phyloP scores from a whole-genome alignment of 2,113 vertebrate species.

The Amblyornis subalaris region DNA sequence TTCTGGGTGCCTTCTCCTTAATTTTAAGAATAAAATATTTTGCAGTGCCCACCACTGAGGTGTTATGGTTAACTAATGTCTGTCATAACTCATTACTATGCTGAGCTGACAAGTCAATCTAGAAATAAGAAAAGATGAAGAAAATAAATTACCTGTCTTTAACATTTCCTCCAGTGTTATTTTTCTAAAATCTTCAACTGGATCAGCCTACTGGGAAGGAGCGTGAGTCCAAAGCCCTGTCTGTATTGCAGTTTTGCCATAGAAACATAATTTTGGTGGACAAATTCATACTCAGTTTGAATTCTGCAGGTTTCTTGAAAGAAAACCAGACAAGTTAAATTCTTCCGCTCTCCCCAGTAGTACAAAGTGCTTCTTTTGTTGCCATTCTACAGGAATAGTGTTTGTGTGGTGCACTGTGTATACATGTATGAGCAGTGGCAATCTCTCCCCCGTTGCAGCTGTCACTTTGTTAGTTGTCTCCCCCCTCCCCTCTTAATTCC shows the following conservation, averaged over 20 bases:
- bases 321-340: neutral
- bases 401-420: neutral
- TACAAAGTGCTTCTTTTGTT: neutral
- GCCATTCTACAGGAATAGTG: fast-evolving
- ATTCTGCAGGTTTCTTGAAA: neutral
- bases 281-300: neutral
- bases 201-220: neutral
- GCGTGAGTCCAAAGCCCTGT: fast-evolving
- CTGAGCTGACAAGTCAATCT: neutral
- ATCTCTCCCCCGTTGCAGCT: neutral
- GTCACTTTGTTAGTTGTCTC: neutral
- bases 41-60: neutral
- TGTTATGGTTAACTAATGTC: neutral
- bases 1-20: neutral
- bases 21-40: neutral
- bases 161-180: neutral
- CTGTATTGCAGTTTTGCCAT: neutral
- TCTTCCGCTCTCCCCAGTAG: neutral
- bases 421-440: neutral
- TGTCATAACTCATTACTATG: neutral
- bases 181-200: neutral
- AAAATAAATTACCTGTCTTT: neutral
- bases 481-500: neutral
- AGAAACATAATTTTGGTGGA: neutral
- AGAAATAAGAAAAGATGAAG: neutral